Base-by-base conservation (phyloP, 2,797 vertebrate genomes). In the Ctenochaetus hawaiiensis region DNA sequence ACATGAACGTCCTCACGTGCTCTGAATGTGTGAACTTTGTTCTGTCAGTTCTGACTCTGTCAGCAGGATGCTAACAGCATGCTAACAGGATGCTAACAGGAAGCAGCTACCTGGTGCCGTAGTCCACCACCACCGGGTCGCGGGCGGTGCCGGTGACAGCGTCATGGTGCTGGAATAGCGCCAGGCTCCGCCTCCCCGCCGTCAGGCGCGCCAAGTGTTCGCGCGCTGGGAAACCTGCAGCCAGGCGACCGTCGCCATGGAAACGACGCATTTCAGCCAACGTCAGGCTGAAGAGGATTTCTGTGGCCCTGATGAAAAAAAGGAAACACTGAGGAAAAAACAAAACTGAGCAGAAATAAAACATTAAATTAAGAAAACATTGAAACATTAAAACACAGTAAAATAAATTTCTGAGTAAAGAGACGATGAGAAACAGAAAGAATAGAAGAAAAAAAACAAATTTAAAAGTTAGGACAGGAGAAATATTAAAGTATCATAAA, bases 111-210 rank as follows among this genome's bases (percentile, higher is more conserved):
- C 96, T 98, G 77, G 93, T 97, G 44, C 97, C 97, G 70, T 99
- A 99, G 92, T 99, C 97, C 12, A 96, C 92, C 66, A 97, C 96
- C 7, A 99, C 97, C 77, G 94, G 96, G 23, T 98, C 97, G 64
- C 97, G 97, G 11, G 95, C 87, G 0, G 97, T 99, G 81, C 97
- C 97, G 11, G 97, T 92, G 67, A 99, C 95, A 1, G 96, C 97
- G 44, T 99, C 97, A 14, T 99, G 97, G 81, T 99, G 97, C 76
- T 99, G 97, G 86, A 99, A 99, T 1, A 99, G 93, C 9, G 94
- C 97, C 41, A 98, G 80, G 83, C 93, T 97, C 60, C 95, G 95
- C 76, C 97, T 95, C 63, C 95, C 96, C 34, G 91, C 93, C 37
- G 92, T 95, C 81, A 99, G 90, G 10, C 88, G 82, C 69, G 76